Conservation (phyloP, 1,140 invertebrate species). For the Orchesella cincta region DNA sequence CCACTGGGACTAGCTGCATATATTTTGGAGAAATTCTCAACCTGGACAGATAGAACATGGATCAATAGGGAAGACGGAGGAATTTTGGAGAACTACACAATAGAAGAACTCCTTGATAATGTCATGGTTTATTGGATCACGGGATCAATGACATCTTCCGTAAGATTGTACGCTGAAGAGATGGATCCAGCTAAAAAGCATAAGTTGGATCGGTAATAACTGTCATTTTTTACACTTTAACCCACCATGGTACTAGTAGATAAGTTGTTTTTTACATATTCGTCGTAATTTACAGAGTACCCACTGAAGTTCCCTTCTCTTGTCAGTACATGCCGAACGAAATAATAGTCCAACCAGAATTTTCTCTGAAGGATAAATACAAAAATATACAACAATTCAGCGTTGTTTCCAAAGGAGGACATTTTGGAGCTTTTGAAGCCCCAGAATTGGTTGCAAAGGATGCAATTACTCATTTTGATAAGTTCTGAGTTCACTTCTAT, state of each 20-base stretch:
- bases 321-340: neutral
- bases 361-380: neutral
- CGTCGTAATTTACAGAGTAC: conserved; percentile 12
- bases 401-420: neutral
- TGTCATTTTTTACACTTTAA: no score
- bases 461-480: neutral
- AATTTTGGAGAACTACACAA: conserved; percentile 63
- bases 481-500: no score
- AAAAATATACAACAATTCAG: neutral
- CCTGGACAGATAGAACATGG: conserved; percentile 69
- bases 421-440: conserved; percentile 16
- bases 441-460: conserved; percentile 6
- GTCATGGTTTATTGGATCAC: conserved; percentile 85
- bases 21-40: conserved; percentile 81
- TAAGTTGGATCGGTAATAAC: conserved; percentile 1
- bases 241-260: neutral
- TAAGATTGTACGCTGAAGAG: conserved; percentile 76
- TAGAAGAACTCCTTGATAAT: conserved; percentile 81
- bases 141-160: conserved; percentile 73
- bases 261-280: neutral
- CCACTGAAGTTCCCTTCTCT: neutral
- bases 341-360: neutral
- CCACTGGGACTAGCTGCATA: conserved; percentile 78
- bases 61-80: conserved; percentile 69
- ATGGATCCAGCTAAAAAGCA: neutral